Evolutionary conservation across 2,888 invertebrate species (phyloP), one percentile per base, ranked within the genome.

Genomic region (Limnephilus lunatus): DNA sequence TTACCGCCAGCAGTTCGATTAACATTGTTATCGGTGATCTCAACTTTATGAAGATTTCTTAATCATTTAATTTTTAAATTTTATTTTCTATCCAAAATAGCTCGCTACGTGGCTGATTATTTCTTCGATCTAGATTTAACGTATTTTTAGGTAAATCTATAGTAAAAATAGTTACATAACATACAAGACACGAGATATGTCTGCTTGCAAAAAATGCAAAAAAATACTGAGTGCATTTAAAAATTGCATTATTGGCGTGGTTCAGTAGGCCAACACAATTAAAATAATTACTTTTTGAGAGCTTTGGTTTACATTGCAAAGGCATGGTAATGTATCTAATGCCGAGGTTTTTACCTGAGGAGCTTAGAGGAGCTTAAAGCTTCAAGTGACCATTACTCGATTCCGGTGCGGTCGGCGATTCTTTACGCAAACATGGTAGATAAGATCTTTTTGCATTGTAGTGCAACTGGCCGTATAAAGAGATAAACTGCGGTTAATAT

Each of bases 341-440:
- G 19, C n/a, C 12, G 12, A 81, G 15, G 44, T 88, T 91, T 87
- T 88, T 91, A 83, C 82, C 89, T 35, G 68, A 25, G 9, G 92
- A 81, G 48, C 80, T 89, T 25, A 68, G n/a, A 68, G 19, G 68
- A 68, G 68, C 68, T 68, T 68, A 68, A 68, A 68, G 68, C 68
- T 48, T 93, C 90, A 91, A 91, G 83, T 90, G 90, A 92, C 82
- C 92, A 91, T 87, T 82, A 80, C 68, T 91, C 85, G 92, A 91
- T 90, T 91, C 85, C 85, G 89, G 92, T 93, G 92, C 92, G 92
- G 92, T 93, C 91, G 93, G 92, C 91, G 92, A 39, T 30, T 90
- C 93, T 92, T 93, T 92, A 93, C 93, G 92, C 93, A 93, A 93
- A 93, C 93, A 93, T 92, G 87, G 81, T 88, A 93, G 93, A 93